Evolutionary conservation across 2,113 vertebrate species (phyloP).

Genomic region (Ammodytes dubius): DNA sequence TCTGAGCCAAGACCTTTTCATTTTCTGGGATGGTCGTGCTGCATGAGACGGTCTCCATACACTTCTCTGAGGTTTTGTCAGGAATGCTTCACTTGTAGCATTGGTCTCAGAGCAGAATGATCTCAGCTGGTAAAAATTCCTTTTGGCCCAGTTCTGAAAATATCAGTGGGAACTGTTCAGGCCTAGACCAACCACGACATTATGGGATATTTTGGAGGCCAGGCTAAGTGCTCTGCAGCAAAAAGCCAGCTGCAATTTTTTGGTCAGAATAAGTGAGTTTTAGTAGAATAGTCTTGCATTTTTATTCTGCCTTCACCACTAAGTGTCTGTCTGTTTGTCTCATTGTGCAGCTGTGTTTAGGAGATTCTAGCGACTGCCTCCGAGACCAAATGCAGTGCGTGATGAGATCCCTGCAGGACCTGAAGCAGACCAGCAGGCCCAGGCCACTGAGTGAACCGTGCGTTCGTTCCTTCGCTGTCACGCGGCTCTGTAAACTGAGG

Average conservation of each 20-base stretch:
- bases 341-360: conserved; percentile 86
- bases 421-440: conserved; percentile 79
- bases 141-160: conserved; percentile 56
- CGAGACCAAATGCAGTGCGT: conserved; percentile 87
- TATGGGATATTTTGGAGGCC: conserved; percentile 42
- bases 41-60: conserved; percentile 48
- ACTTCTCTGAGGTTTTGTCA: conserved; percentile 62
- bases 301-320: conserved; percentile 32
- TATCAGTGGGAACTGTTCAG: conserved; percentile 46
- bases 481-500: conserved; percentile 74
- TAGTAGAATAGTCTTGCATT: not conserved
- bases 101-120: conserved; percentile 57
- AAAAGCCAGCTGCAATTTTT: not conserved
- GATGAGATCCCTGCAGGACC: conserved; percentile 84
- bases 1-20: conserved; percentile 22
- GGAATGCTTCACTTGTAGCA: conserved; percentile 69
- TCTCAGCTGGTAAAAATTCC: conserved; percentile 77
- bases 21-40: conserved; percentile 41
- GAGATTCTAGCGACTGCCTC: conserved; percentile 83
- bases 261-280: not conserved
- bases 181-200: conserved; percentile 16
- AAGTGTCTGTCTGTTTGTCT: conserved; percentile 41
- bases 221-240: conserved; percentile 6
- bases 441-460: conserved; percentile 77
- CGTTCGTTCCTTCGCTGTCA: conserved; percentile 68